Conservation (phyloP, 2,797 vertebrate species). For the Sternotherus odoratus region DNA sequence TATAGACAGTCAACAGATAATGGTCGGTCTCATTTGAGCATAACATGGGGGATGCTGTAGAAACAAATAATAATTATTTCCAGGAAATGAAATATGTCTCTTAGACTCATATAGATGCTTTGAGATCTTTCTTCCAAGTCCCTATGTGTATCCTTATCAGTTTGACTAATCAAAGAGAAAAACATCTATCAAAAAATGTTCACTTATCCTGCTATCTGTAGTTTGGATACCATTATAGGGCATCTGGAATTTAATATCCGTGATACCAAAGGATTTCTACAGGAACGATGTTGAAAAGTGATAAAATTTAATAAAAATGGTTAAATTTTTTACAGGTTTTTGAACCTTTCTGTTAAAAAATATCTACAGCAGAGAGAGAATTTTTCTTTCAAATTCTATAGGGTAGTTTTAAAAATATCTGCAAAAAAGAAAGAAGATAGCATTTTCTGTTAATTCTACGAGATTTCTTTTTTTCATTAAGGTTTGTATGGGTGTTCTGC, state of each 20-base stretch:
- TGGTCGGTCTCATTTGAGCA: background rate
- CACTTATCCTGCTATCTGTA: too few species aligned
- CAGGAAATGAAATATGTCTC: background rate
- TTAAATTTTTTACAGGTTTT: too few species aligned
- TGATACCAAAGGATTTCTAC: too few species aligned
- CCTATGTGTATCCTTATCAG: background rate
- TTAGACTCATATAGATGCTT: background rate
- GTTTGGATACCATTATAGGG: too few species aligned
- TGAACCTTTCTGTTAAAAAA: background rate
- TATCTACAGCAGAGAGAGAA: background rate
- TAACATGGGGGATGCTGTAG: background rate
- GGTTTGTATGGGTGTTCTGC: background rate
- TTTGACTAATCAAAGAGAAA: too few species aligned
- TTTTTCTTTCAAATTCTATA: background rate
- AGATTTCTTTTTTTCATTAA: background rate
- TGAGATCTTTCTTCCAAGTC: background rate
- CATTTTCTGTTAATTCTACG: too few species aligned
- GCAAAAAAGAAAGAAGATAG: too few species aligned
- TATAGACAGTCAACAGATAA: too few species aligned
- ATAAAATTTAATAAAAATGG: too few species aligned
- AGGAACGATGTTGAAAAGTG: too few species aligned
- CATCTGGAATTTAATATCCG: too few species aligned
- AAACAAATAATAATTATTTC: background rate
- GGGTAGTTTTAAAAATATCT: background rate
- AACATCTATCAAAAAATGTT: too few species aligned